phyloP scores from a whole-genome alignment of 2,888 invertebrate genomes.

The Phorcus lineatus region DNA sequence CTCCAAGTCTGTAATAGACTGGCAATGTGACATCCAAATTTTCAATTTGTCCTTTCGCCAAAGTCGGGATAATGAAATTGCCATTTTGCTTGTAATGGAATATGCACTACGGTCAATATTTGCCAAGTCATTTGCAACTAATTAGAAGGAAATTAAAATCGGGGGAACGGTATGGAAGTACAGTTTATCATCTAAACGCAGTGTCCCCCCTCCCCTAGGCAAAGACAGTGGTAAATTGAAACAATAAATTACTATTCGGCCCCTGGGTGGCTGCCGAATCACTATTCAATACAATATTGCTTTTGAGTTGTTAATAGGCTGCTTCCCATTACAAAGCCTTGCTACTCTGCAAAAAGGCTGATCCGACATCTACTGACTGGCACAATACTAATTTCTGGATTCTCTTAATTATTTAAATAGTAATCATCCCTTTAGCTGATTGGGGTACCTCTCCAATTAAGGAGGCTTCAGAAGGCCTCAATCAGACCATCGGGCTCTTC shows the following conservation, averaged over 20 bases:
- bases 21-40: slow-evolving; percentile 14
- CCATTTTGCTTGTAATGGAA: slow-evolving; percentile 25
- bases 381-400: slow-evolving; percentile 22
- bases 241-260: slow-evolving; percentile 21
- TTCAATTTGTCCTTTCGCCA: slow-evolving; percentile 19
- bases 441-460: slow-evolving; percentile 23
- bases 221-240: slow-evolving; percentile 6
- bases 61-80: slow-evolving; percentile 30
- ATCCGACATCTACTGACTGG: neutral
- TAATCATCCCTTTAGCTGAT: slow-evolving; percentile 19
- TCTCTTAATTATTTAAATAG: slow-evolving; percentile 23
- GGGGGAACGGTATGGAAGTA: slow-evolving; percentile 25
- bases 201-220: neutral
- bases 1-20: neutral
- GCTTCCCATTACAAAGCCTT: neutral
- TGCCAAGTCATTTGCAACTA: slow-evolving; percentile 32
- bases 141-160: slow-evolving; percentile 42
- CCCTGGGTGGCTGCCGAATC: neutral
- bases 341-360: neutral
- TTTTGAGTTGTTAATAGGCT: neutral
- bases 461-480: neutral
- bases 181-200: slow-evolving; percentile 2
- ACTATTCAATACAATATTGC: slow-evolving; percentile 18
- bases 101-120: slow-evolving; percentile 28
- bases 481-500: neutral